Evolutionary conservation across 2,797 vertebrate genomes (phyloP).

Genomic region (Chelon labrosus): DNA sequence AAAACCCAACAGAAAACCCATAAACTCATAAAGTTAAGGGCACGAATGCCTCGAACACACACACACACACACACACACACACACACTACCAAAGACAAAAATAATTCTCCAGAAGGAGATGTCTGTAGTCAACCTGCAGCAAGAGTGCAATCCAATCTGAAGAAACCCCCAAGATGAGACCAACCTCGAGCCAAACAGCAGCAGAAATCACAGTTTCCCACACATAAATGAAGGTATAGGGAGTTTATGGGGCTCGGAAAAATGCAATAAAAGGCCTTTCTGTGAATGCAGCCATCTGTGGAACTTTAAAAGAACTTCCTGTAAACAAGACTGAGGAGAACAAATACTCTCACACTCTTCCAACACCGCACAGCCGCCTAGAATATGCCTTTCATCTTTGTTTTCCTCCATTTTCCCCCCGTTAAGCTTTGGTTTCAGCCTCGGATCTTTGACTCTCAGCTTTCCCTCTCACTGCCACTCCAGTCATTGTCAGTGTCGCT

Average conservation of each 20-base stretch:
- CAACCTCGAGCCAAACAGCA: constrained; percentile 54
- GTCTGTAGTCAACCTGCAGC: constrained; percentile 43
- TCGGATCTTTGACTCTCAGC: constrained; percentile 29
- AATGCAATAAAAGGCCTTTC: constrained; percentile 86
- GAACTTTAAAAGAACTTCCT: constrained; percentile 84
- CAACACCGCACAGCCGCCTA: constrained; percentile 55
- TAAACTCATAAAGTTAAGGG: background rate
- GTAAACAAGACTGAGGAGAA: constrained; percentile 85
- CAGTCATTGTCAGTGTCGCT: constrained; percentile 15
- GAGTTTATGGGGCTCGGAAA: constrained; percentile 84
- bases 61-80: constrained; percentile 4
- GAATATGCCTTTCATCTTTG: constrained; percentile 76
- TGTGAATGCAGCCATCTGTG: constrained; percentile 86
- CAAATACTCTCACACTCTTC: constrained; percentile 81
- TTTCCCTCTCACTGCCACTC: constrained; percentile 26
- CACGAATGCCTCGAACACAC: background rate
- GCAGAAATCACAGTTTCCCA: constrained; percentile 78
- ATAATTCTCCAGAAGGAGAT: constrained; percentile 14
- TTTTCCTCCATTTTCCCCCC: constrained; percentile 49
- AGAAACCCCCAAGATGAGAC: constrained; percentile 41
- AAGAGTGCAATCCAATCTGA: constrained; percentile 20
- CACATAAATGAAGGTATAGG: constrained; percentile 81
- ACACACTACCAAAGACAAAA: constrained; percentile 9
- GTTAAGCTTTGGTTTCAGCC: constrained; percentile 21
- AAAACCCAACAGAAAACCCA: constrained; percentile 1